Percentiles rank a stretch among this genome's conserved stretches.
Conservation (phyloP, 1,140 invertebrate genomes). For the Euura lappo region DNA sequence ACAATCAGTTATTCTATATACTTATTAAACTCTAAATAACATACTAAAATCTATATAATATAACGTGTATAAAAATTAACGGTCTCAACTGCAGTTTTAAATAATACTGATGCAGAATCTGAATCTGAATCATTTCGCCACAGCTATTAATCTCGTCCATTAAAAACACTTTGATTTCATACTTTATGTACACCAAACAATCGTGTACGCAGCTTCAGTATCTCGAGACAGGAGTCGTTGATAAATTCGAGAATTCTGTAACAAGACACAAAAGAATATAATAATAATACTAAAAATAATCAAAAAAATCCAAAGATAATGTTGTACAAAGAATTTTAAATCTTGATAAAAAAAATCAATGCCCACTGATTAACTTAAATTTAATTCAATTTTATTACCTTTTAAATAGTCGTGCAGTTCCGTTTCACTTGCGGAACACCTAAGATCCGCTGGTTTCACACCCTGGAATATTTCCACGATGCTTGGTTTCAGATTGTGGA, state of each 20-base stretch:
- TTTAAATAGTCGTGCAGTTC: constrained; percentile 70
- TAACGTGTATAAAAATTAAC: background rate
- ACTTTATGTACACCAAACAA: background rate
- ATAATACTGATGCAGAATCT: no score
- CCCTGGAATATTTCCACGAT: constrained; percentile 73
- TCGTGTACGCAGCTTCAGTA: constrained; percentile 12
- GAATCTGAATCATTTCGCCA: background rate
- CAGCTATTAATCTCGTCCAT: background rate
- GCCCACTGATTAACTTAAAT: background rate
- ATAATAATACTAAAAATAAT: no score
- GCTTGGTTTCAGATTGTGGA: constrained; percentile 77
- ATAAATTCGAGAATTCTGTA: constrained; percentile 23
- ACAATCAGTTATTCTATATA: no score
- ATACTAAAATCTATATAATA: no score
- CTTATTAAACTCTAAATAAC: no score
- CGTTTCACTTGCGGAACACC: constrained; percentile 67
- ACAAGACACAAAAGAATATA: background rate
- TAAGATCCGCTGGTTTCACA: constrained; percentile 71
- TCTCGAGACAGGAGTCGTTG: constrained; percentile 21
- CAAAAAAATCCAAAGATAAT: background rate
- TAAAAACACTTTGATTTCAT: background rate
- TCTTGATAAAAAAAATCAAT: no score
- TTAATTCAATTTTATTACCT: constrained; percentile 37
- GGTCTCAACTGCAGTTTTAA: background rate
- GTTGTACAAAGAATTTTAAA: background rate